Evolutionary conservation across 2,888 invertebrate genomes (phyloP).

Genomic region (Xanthostigma xanthostigma): DNA sequence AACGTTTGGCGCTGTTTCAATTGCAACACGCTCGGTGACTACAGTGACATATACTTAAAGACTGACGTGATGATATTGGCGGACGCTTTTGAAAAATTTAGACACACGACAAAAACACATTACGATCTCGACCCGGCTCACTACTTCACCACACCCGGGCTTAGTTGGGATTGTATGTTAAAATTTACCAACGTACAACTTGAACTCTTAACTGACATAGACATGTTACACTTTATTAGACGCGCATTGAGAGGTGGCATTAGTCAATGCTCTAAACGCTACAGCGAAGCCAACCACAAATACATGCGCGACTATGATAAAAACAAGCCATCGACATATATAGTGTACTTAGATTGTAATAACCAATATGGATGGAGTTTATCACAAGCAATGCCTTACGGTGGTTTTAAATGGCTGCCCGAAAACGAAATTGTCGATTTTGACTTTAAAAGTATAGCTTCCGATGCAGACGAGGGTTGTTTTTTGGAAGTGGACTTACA

Average conservation of each 20-base stretch:
- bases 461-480: constrained; percentile 12
- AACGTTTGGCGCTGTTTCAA: constrained; percentile 15
- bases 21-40: constrained; percentile 13
- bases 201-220: constrained; percentile 16
- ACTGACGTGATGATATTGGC: too few species aligned
- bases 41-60: constrained; percentile 16
- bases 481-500: constrained; percentile 19
- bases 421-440: neutral
- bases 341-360: neutral
- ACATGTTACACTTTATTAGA: constrained; percentile 15
- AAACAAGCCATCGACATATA: neutral
- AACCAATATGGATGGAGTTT: constrained; percentile 10
- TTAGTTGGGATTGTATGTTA: constrained; percentile 18
- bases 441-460: neutral
- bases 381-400: neutral
- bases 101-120: constrained; percentile 11
- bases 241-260: constrained; percentile 17
- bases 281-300: constrained; percentile 8
- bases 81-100: constrained; percentile 19
- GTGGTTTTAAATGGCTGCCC: too few species aligned
- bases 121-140: constrained; percentile 17
- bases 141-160: constrained; percentile 17
- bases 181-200: constrained; percentile 15
- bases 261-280: constrained; percentile 15
- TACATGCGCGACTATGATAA: neutral